Conservation (phyloP, 2,888 invertebrate species). For the Drepanosiphum platanoidis region DNA sequence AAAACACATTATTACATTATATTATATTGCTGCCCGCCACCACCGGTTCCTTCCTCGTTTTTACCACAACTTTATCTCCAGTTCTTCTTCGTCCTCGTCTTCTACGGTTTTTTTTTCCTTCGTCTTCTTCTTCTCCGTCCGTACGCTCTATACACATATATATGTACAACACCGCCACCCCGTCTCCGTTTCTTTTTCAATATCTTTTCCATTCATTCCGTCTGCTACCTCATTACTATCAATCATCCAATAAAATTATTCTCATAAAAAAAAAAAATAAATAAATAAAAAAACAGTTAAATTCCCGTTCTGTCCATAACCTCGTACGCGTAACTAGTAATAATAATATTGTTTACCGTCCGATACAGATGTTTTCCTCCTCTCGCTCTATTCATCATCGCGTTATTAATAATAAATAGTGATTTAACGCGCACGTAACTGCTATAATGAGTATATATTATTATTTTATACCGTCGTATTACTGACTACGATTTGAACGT, state of each 20-base stretch:
- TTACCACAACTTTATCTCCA: neutral
- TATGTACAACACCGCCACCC: neutral
- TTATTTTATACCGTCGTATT: too few relatives aligned
- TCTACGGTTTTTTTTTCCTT: neutral
- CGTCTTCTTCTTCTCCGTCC: neutral
- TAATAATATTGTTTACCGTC: neutral
- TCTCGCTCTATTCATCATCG: neutral
- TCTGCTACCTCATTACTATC: slow-evolving; percentile 5
- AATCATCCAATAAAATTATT: slow-evolving; percentile 31
- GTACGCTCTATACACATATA: neutral
- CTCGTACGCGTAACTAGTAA: neutral
- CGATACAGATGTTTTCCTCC: neutral
- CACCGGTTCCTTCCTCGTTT: neutral
- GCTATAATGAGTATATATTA: too few relatives aligned
- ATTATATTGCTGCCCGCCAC: neutral
- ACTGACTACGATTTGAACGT: too few relatives aligned
- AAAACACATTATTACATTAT: slow-evolving; percentile 36
- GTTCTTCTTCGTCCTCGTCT: neutral
- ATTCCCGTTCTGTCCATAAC: slow-evolving; percentile 1
- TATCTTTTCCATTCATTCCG: neutral
- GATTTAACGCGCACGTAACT: neutral
- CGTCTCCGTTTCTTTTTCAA: neutral
- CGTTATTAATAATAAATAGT: neutral
- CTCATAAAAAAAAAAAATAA: neutral
- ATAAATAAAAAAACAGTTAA: slow-evolving; percentile 1